Conservation (phyloP, 1,140 invertebrate genomes). For the Ditylenchus dipsaci region DNA sequence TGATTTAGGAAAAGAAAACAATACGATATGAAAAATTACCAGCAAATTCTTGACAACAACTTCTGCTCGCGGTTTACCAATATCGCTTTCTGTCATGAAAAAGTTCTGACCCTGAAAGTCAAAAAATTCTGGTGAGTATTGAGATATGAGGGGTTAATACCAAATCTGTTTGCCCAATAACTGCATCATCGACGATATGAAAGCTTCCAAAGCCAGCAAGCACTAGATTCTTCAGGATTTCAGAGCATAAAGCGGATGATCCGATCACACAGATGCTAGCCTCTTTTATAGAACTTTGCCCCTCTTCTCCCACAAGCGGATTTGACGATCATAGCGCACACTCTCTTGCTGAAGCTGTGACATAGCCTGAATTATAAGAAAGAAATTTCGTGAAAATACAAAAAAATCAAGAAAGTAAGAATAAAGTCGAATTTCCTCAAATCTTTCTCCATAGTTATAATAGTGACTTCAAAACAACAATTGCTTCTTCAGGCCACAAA, state of each 20-base stretch:
- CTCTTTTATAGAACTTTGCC: slow-evolving; percentile 30
- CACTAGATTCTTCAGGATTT: slow-evolving; percentile 41
- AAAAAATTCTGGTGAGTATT: not conserved
- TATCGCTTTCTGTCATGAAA: slow-evolving; percentile 18
- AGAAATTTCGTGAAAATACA: too few species aligned
- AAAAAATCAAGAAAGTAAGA: too few species aligned
- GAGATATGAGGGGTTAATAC: not conserved
- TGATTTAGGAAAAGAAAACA: too few species aligned
- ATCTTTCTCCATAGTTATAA: too few species aligned
- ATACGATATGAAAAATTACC: slow-evolving; percentile 13
- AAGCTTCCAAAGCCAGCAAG: slow-evolving; percentile 38
- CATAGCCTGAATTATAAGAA: not conserved
- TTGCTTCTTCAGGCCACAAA: too few species aligned
- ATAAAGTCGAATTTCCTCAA: too few species aligned
- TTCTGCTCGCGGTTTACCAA: slow-evolving; percentile 23
- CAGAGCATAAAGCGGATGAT: slow-evolving; percentile 34
- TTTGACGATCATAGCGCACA: slow-evolving; percentile 32
- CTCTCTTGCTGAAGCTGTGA: not conserved
- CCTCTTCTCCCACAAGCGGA: slow-evolving; percentile 47
- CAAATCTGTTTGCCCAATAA: slow-evolving; percentile 31
- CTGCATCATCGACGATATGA: slow-evolving; percentile 30
- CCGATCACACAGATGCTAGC: slow-evolving; percentile 38
- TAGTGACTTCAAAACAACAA: too few species aligned
- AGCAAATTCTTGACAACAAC: slow-evolving; percentile 11
- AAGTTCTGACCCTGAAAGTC: slow-evolving; percentile 7